Percentiles rank a stretch among this genome's conserved stretches.
phyloP scores from a whole-genome alignment of 2,888 invertebrate species.

The Drosophila melanocephala region DNA sequence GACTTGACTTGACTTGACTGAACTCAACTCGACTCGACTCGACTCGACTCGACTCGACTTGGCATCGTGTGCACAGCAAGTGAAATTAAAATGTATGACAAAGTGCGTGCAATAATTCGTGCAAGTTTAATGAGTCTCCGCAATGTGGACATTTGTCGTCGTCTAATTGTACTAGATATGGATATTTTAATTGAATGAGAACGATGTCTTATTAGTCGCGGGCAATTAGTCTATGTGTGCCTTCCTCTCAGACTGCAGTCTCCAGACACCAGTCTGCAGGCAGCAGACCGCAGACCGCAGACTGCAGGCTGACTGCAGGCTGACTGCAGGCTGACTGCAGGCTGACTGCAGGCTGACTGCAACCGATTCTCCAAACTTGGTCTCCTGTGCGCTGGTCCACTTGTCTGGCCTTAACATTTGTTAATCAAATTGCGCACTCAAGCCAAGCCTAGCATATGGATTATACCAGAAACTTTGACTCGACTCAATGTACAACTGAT shows the following conservation, averaged over 20 bases:
- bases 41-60: constrained; percentile 3
- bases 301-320: not conserved
- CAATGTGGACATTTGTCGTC: constrained; percentile 79
- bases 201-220: constrained; percentile 79
- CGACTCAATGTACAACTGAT: too few relatives aligned
- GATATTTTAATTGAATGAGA: constrained; percentile 84
- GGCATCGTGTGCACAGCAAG: constrained; percentile 52
- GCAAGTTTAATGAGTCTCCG: constrained; percentile 81
- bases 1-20: not conserved
- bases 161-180: constrained; percentile 84
- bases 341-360: constrained; percentile 3
- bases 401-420: constrained; percentile 38
- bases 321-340: constrained; percentile 3
- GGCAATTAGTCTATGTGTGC: constrained; percentile 75
- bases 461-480: constrained; percentile 5
- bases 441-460: constrained; percentile 18
- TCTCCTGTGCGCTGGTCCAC: constrained; percentile 5
- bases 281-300: not conserved
- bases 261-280: not conserved
- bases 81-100: constrained; percentile 85
- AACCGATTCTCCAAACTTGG: constrained; percentile 36
- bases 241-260: constrained; percentile 15
- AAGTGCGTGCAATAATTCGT: constrained; percentile 85
- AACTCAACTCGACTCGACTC: not conserved
- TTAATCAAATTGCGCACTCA: constrained; percentile 37